Percentiles rank a stretch among this genome's conserved stretches.
These are phyloP conservation scores for Camponotus pennsylvanicus DNA, from an alignment of 1,140 invertebrate genomes.

Conservation along the genomic window DNA sequence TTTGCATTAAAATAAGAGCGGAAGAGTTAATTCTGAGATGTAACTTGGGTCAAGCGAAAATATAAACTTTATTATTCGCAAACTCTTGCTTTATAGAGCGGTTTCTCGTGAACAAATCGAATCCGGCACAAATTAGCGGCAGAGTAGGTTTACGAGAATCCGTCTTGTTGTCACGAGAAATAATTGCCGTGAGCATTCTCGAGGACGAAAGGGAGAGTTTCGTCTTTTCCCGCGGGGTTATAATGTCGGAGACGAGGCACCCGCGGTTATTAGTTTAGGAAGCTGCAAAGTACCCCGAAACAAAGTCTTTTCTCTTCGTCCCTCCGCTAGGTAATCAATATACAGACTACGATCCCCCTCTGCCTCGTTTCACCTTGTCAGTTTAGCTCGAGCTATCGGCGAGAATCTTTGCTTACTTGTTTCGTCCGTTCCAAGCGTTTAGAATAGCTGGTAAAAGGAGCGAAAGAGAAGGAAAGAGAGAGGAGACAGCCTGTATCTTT, in stretches of 20 bases:
- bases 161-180: conserved; percentile 74
- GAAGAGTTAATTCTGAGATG: not conserved
- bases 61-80: conserved; percentile 64
- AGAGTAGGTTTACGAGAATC: conserved; percentile 58
- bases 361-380: conserved; percentile 73
- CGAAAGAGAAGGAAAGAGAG: too few species aligned
- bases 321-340: conserved; percentile 82
- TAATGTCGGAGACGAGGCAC: conserved; percentile 74
- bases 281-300: conserved; percentile 81
- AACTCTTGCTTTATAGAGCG: not conserved
- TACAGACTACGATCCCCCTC: conserved; percentile 73
- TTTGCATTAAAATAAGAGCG: not conserved
- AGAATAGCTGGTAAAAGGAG: conserved; percentile 13
- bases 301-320: conserved; percentile 73
- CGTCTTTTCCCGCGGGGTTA: conserved; percentile 69
- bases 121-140: conserved; percentile 79
- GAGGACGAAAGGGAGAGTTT: conserved; percentile 35
- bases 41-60: conserved; percentile 32
- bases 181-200: conserved; percentile 70
- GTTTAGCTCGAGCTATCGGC: conserved; percentile 44
- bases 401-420: conserved; percentile 65
- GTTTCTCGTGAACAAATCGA: conserved; percentile 68
- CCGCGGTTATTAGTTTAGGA: conserved; percentile 84
- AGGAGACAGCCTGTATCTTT: conserved; percentile 50
- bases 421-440: conserved; percentile 47